phyloP scores from a whole-genome alignment of 2,888 invertebrate genomes.

The Synergus umbraculus region DNA sequence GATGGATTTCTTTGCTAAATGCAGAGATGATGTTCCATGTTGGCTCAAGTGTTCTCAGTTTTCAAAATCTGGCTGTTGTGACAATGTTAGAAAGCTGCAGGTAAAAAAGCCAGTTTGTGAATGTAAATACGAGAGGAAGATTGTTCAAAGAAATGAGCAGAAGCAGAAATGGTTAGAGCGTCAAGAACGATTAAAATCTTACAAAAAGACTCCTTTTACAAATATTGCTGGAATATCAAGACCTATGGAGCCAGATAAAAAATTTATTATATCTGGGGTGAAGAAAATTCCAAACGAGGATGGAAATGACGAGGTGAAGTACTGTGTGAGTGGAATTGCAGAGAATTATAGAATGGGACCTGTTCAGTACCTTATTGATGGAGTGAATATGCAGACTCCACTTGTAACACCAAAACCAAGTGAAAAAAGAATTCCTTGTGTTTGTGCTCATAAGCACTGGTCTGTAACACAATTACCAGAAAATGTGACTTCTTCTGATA shows the following conservation, averaged over 20 bases:
- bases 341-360: conserved; percentile 58
- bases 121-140: conserved; percentile 68
- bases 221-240: conserved; percentile 58
- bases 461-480: background rate
- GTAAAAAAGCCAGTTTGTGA: conserved; percentile 69
- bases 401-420: conserved; percentile 63
- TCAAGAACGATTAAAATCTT: conserved; percentile 57
- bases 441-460: background rate
- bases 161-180: conserved; percentile 59
- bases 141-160: conserved; percentile 64
- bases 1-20: conserved; percentile 60
- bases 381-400: conserved; percentile 64
- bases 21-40: conserved; percentile 59
- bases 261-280: conserved; percentile 62
- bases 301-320: conserved; percentile 55
- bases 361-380: conserved; percentile 56
- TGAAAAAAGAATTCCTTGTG: conserved; percentile 47
- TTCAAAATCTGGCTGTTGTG: conserved; percentile 49
- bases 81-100: conserved; percentile 51
- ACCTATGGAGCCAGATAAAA: conserved; percentile 60
- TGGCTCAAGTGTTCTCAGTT: conserved; percentile 60
- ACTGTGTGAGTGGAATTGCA: conserved; percentile 61
- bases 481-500: too few species aligned
- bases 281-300: conserved; percentile 55
- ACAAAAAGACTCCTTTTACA: conserved; percentile 58